Percentiles rank a stretch among this genome's conserved stretches.
Evolutionary conservation across 1,140 invertebrate genomes (phyloP).

Genomic region (Cecropterus lyciades): DNA sequence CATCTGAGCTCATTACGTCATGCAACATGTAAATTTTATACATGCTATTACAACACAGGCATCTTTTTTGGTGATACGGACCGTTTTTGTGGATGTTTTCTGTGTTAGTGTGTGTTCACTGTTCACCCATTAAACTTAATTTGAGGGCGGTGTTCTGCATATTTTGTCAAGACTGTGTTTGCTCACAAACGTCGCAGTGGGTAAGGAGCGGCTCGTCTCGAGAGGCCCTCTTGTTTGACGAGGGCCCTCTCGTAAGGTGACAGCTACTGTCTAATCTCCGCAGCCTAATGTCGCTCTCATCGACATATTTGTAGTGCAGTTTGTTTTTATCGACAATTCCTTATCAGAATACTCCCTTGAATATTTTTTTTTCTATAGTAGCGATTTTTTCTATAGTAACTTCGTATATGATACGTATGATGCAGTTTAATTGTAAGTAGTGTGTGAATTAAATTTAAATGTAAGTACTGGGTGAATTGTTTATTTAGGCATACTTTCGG

Average conservation of each 20-base stretch:
- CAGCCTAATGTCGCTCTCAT: conserved; percentile 57
- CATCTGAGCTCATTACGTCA: conserved; percentile 45
- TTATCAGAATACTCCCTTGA: not conserved
- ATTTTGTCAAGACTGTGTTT: conserved; percentile 70
- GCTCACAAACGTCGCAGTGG: conserved; percentile 64
- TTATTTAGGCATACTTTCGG: too few relatives aligned
- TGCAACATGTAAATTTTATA: conserved; percentile 26
- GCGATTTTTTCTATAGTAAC: too few relatives aligned
- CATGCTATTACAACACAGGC: conserved; percentile 34
- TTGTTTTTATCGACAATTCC: conserved; percentile 43
- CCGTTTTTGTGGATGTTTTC: conserved; percentile 25
- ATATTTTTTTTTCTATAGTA: too few relatives aligned
- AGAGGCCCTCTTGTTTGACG: conserved; percentile 58
- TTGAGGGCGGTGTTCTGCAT: conserved; percentile 66
- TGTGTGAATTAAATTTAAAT: too few relatives aligned
- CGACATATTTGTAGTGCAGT: conserved; percentile 47
- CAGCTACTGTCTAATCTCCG: conserved; percentile 75
- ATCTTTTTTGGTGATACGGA: conserved; percentile 19
- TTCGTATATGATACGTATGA: too few relatives aligned
- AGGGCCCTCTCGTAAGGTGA: conserved; percentile 68
- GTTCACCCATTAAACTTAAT: conserved; percentile 60
- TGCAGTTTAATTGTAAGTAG: too few relatives aligned
- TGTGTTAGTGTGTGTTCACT: conserved; percentile 25
- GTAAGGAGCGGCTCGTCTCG: conserved; percentile 65
- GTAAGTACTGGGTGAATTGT: too few relatives aligned